Percentiles rank a stretch among this genome's conserved stretches.
phyloP scores from a whole-genome alignment of 2,113 vertebrate genomes.

The Amazona guildingii region DNA sequence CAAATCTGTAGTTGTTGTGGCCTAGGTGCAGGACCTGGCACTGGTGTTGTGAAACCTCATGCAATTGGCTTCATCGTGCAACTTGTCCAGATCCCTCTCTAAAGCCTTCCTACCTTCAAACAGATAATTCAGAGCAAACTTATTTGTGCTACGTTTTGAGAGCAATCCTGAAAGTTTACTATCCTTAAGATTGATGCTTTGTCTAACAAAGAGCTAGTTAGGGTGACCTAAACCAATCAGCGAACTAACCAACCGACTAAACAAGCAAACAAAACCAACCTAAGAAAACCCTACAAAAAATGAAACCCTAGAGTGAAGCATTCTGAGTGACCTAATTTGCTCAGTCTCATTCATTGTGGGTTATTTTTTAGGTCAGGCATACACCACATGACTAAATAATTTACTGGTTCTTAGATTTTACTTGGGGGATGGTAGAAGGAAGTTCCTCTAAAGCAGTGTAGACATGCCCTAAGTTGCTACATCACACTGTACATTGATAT shows the following conservation, averaged over 20 bases:
- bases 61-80: neutral
- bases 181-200: neutral
- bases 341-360: neutral
- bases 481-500: neutral
- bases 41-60: neutral
- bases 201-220: neutral
- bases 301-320: neutral
- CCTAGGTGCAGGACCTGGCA: neutral
- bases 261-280: neutral
- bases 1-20: neutral
- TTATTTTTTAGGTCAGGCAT: neutral
- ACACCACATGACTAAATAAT: neutral
- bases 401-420: neutral
- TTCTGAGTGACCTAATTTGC: neutral
- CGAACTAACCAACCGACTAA: neutral
- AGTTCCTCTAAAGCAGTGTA: neutral
- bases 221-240: neutral
- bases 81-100: neutral
- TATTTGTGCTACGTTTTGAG: neutral
- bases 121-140: neutral
- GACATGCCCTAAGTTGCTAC: neutral
- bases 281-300: neutral
- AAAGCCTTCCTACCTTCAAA: neutral
- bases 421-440: accelerated
- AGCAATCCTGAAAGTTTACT: neutral